A percentile compares a stretch with the other conserved stretches of the same genome.
Conservation (phyloP, 2,113 vertebrate species). For the Theristicus caerulescens region DNA sequence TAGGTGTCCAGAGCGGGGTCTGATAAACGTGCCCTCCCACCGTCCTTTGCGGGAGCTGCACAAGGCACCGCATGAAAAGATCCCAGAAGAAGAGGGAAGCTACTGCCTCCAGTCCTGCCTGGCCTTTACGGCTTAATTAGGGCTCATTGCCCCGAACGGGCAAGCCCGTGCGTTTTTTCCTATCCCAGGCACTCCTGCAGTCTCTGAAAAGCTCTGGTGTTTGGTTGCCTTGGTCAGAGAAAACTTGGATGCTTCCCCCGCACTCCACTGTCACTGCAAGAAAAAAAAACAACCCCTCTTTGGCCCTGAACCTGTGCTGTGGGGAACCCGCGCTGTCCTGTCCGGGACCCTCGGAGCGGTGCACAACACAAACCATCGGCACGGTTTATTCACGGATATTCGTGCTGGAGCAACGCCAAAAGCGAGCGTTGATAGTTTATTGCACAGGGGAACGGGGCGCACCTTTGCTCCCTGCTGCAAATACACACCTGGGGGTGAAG, state of each 20-base stretch:
- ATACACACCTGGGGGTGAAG: fast-evolving
- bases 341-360: fast-evolving
- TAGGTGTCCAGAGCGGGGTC: neutral
- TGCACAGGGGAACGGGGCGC: neutral
- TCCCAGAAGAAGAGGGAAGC: neutral
- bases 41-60: fast-evolving
- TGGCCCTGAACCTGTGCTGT: neutral
- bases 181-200: neutral
- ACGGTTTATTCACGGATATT: neutral
- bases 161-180: neutral
- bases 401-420: neutral
- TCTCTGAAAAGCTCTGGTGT: neutral
- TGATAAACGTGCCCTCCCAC: too few relatives aligned
- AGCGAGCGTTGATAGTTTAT: fast-evolving
- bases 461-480: neutral
- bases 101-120: neutral
- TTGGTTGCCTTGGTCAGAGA: neutral
- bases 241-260: too few relatives aligned
- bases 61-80: neutral
- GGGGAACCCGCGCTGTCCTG: neutral
- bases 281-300: too few relatives aligned
- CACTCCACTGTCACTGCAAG: neutral
- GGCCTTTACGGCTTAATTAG: too few relatives aligned
- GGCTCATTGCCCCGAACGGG: neutral
- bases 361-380: too few relatives aligned